A percentile compares a stretch with the other conserved stretches of the same genome.
Conservation (phyloP, 2,113 vertebrate genomes). For the Gasterosteus aculeatus region DNA sequence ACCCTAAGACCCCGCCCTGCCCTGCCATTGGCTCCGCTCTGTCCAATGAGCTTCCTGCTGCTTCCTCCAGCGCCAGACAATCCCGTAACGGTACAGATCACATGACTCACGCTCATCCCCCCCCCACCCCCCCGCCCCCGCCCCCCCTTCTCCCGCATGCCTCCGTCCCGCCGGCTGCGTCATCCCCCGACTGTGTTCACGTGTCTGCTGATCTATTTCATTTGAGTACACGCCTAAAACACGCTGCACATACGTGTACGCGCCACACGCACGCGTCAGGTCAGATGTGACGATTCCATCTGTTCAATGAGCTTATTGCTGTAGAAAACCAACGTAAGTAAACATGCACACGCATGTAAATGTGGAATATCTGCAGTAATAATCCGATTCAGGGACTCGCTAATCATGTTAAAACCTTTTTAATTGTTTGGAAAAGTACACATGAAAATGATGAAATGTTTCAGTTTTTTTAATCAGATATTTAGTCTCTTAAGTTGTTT, state of each 20-base stretch:
- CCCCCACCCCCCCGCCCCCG: not conserved
- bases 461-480: too few relatives aligned
- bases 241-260: not conserved
- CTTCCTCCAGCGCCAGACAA: slow-evolving; percentile 70
- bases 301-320: too few relatives aligned
- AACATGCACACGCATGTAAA: too few relatives aligned
- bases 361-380: too few relatives aligned
- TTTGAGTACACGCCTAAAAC: not conserved
- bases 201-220: not conserved
- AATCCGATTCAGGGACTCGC: too few relatives aligned
- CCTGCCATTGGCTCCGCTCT: slow-evolving; percentile 74
- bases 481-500: too few relatives aligned
- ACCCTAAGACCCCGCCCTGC: slow-evolving; percentile 77
- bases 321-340: too few relatives aligned
- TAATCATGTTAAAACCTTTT: too few relatives aligned
- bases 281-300: too few relatives aligned
- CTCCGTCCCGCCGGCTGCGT: slow-evolving; percentile 17
- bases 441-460: too few relatives aligned
- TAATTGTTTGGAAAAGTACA: too few relatives aligned
- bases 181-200: not conserved
- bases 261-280: too few relatives aligned
- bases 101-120: slow-evolving; percentile 37
- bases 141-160: slow-evolving; percentile 22
- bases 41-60: slow-evolving; percentile 75
- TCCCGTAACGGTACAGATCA: slow-evolving; percentile 77